These are phyloP conservation scores for Orgyia antiqua DNA, from an alignment of 2,888 invertebrate genomes.

Conservation along the genomic window DNA sequence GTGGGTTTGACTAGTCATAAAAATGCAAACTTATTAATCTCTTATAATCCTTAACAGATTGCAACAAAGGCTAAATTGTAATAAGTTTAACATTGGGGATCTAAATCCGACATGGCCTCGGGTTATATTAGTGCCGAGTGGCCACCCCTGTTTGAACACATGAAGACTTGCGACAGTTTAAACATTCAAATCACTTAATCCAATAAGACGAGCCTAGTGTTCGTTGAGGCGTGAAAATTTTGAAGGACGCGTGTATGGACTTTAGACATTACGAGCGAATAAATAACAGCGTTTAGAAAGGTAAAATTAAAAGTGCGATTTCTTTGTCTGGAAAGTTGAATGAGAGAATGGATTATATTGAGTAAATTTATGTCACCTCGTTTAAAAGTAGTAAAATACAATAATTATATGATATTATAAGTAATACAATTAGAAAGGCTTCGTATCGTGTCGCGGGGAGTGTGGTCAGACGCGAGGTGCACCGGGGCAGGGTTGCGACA, in stretches of 20 bases:
- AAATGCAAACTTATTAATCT: no score
- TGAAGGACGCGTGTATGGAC: conserved; percentile 31
- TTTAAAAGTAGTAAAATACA: no score
- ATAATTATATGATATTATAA: no score
- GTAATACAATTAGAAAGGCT: conserved; percentile 71
- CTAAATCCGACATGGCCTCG: conserved; percentile 26
- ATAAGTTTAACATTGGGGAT: conserved; percentile 10
- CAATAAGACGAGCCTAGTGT: conserved; percentile 54
- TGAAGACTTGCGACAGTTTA: conserved; percentile 51
- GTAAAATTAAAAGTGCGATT: conserved; percentile 11
- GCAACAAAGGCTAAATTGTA: conserved; percentile 28
- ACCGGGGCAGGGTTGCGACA: conserved; percentile 39
- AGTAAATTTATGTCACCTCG: no score
- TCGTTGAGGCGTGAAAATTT: conserved; percentile 42
- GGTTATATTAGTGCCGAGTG: conserved; percentile 42
- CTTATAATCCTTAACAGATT: no score
- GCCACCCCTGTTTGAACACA: conserved; percentile 50
- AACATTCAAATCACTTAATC: conserved; percentile 68
- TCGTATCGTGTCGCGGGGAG: conserved; percentile 39
- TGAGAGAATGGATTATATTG: no score
- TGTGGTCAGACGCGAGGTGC: conserved; percentile 19
- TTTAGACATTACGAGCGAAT: conserved; percentile 13
- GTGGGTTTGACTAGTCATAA: no score
- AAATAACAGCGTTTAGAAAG: conserved; percentile 12
- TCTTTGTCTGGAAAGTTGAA: conserved; percentile 16